phyloP scores from a whole-genome alignment of 2,797 vertebrate genomes.

The Glyptemys insculpta region DNA sequence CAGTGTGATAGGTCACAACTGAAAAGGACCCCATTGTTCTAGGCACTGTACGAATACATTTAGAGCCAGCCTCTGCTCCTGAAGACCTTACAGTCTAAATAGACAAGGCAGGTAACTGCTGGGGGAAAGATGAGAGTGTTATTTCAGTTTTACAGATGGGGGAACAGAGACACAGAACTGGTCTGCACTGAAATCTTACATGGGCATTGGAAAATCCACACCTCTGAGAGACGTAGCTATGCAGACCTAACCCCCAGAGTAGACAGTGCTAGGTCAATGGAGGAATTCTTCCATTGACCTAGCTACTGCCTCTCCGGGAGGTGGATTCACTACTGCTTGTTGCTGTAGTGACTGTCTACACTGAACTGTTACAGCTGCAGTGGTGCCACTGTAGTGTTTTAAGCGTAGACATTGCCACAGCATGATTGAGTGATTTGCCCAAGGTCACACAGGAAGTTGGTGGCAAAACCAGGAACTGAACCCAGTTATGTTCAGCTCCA shows the following conservation, averaged over 20 bases:
- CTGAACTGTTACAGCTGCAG: background rate
- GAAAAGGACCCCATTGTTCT: slow-evolving; percentile 6
- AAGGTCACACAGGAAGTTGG: background rate
- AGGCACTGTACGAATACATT: rapidly evolving
- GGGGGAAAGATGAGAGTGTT: background rate
- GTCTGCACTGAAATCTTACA: background rate
- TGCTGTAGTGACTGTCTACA: background rate
- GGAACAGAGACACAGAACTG: background rate
- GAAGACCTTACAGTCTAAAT: background rate
- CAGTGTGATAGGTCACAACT: background rate
- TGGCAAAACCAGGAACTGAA: background rate
- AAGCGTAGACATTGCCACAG: background rate
- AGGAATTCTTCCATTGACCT: background rate
- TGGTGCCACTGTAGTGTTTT: background rate
- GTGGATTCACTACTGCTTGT: background rate
- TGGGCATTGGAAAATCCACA: background rate
- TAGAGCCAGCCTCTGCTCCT: background rate
- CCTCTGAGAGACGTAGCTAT: background rate
- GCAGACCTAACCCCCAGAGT: background rate
- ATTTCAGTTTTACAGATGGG: background rate
- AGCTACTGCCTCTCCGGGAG: background rate
- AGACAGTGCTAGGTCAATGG: background rate
- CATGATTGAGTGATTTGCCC: background rate
- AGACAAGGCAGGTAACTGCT: background rate
- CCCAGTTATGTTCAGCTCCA: background rate